Conservation (phyloP, 2,888 invertebrate genomes). For the Agriopis leucophaearia region DNA sequence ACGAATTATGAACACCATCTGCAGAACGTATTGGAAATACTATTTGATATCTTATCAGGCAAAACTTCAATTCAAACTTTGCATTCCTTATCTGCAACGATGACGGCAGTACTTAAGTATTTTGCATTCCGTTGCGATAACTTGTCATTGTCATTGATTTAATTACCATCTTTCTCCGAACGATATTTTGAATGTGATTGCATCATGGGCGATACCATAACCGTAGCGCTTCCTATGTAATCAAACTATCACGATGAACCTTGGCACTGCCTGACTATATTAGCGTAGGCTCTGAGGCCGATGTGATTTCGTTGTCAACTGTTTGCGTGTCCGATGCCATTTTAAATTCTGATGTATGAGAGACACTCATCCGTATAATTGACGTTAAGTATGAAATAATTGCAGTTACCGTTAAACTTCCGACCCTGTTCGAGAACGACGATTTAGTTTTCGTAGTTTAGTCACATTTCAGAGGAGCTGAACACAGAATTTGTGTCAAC, state of each 20-base stretch:
- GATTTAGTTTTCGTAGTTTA: conserved; percentile 32
- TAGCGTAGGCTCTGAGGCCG: conserved; percentile 69
- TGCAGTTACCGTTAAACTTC: conserved; percentile 48
- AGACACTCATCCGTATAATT: conserved; percentile 56
- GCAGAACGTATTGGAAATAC: conserved; percentile 7
- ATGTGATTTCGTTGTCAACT: conserved; percentile 62
- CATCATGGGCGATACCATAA: conserved; percentile 22
- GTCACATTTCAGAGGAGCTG: conserved; percentile 15
- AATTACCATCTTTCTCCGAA: conserved; percentile 45
- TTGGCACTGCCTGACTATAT: conserved; percentile 67
- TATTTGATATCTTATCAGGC: conserved; percentile 54
- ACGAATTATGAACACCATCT: conserved; percentile 12
- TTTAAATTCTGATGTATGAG: conserved; percentile 53
- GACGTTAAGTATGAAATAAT: conserved; percentile 58
- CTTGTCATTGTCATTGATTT: conserved; percentile 21
- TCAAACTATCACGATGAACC: conserved; percentile 48
- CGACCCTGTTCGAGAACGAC: conserved; percentile 42
- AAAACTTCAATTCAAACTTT: conserved; percentile 50
- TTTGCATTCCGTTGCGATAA: conserved; percentile 44
- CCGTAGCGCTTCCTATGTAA: conserved; percentile 35
- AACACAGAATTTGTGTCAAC: conserved; percentile 27
- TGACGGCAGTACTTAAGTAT: conserved; percentile 36
- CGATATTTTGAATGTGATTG: conserved; percentile 31
- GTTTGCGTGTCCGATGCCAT: conserved; percentile 57
- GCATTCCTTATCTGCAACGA: conserved; percentile 48